These are phyloP conservation scores for Bubo blakistoni DNA, from an alignment of 2,113 vertebrate genomes.

Conservation along the genomic window DNA sequence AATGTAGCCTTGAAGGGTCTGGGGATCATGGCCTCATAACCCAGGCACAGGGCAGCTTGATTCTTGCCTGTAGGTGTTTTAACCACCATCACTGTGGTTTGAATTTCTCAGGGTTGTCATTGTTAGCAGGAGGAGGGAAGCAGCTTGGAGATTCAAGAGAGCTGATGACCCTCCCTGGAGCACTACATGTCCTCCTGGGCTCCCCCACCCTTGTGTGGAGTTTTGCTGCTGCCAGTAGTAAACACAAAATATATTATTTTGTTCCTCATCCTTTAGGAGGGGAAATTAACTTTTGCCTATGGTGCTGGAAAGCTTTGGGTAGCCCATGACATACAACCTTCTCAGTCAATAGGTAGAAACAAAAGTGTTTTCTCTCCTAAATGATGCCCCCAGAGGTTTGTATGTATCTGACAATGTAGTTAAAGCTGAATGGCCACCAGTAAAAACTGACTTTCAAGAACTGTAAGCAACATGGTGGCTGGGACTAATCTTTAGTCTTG, in stretches of 20 bases:
- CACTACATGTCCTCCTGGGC: fast-evolving
- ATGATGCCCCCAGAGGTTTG: not conserved
- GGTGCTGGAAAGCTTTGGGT: not conserved
- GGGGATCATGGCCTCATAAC: not conserved
- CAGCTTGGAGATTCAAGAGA: not conserved
- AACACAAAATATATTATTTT: not conserved
- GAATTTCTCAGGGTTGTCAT: not conserved
- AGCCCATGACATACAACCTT: not conserved
- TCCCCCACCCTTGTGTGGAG: not conserved
- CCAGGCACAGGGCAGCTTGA: not conserved
- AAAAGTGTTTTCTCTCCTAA: not conserved
- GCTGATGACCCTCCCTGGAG: not conserved
- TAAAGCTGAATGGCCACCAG: not conserved
- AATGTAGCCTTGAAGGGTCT: not conserved
- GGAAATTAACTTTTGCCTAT: not conserved
- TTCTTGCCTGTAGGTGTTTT: not conserved
- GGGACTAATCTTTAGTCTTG: not conserved
- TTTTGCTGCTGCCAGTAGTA: not conserved
- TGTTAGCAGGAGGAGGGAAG: not conserved
- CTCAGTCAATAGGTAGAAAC: not conserved
- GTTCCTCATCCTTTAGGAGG: not conserved
- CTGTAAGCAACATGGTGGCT: not conserved
- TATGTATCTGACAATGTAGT: not conserved
- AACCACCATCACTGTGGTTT: not conserved
- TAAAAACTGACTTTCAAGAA: not conserved